Evolutionary conservation across 2,888 invertebrate species (phyloP).

Genomic region (Baronia brevicornis): DNA sequence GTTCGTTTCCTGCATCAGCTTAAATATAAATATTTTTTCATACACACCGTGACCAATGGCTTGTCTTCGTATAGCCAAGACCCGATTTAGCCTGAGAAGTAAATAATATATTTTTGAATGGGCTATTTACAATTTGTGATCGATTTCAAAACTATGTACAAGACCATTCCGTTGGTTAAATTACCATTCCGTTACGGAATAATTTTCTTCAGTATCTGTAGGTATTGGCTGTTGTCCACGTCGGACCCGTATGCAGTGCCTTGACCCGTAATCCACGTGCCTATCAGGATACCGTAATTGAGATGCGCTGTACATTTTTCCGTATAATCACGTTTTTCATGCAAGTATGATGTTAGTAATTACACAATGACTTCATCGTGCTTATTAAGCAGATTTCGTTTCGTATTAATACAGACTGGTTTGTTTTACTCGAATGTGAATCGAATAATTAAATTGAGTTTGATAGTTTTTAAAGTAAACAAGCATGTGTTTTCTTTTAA

Average conservation of each 20-base stretch:
- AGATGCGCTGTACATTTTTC: constrained; percentile 45
- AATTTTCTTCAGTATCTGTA: constrained; percentile 9
- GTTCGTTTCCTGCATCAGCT: too few relatives aligned
- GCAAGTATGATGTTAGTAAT: constrained; percentile 42
- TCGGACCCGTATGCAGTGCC: constrained; percentile 20
- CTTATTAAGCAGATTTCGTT: constrained; percentile 25
- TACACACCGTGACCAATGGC: too few relatives aligned
- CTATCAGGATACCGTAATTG: constrained; percentile 39
- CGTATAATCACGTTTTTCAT: constrained; percentile 57
- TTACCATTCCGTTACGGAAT: constrained; percentile 7
- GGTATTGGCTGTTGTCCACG: constrained; percentile 13
- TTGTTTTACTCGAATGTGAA: constrained; percentile 18
- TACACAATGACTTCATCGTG: constrained; percentile 51
- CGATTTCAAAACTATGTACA: too few relatives aligned
- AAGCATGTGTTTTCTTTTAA: too few relatives aligned
- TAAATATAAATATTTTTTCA: too few relatives aligned
- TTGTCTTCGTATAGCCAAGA: too few relatives aligned
- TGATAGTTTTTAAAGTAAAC: too few relatives aligned
- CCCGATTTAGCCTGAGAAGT: too few relatives aligned
- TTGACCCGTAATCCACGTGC: constrained; percentile 26
- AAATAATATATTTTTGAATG: too few relatives aligned
- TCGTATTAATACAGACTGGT: constrained; percentile 24
- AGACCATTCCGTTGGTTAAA: too few relatives aligned
- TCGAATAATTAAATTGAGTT: too few relatives aligned
- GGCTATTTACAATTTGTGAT: too few relatives aligned